Base-by-base conservation (phyloP, 2,797 vertebrate species). In the Poliocrania exsul region DNA sequence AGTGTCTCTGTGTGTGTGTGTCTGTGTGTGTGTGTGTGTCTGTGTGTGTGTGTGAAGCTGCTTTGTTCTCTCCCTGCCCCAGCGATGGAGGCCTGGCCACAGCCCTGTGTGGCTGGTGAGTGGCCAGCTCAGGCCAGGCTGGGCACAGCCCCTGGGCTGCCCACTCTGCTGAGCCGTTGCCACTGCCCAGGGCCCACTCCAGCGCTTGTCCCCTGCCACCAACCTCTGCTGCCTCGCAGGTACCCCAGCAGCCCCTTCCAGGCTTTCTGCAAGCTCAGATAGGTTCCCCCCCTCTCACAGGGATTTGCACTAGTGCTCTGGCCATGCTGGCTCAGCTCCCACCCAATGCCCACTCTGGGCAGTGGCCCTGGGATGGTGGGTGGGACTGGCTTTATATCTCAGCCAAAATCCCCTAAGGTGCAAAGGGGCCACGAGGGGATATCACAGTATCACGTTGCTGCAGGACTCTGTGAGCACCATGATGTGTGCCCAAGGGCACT, bases 31-130 rank as follows among this genome's bases (percentile, higher is more conserved):
- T 20, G 13, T 19, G 28, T 19, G 17, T 11, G 16, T 31, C 6
- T 42, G 50, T 51, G 28, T 51, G 38, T 20, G 13, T 19, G n/a
- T 19, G 64, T 16, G 49, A 20, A 61, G 64, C 47, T 49, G 69
- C 66, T 91, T 86, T 93, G 93, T 94, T 61, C 92, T 85, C 46
- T 44, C 60, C 26, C 49, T 58, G 82, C 60, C 88, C 1, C 2
- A 42, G 79, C 10, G 1, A 6, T 19, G 81, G 85, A 67, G 80
- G 54, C 72, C 60, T 90, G 35, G n/a, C 80, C 73, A 72, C 26
- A 81, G 81, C 81, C 53, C 64, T 64, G 73, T 62, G 94, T 62
- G 90, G 71, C 24, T 71, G 73, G 66, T 92, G 95, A 94, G 69
- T 90, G 2, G 10, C 20, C 20, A 16, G 29, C 14, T 16, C 93